Conservation (phyloP, 64 coral and sea anemone genomes). For the Dendrophyllia cribrosa region DNA sequence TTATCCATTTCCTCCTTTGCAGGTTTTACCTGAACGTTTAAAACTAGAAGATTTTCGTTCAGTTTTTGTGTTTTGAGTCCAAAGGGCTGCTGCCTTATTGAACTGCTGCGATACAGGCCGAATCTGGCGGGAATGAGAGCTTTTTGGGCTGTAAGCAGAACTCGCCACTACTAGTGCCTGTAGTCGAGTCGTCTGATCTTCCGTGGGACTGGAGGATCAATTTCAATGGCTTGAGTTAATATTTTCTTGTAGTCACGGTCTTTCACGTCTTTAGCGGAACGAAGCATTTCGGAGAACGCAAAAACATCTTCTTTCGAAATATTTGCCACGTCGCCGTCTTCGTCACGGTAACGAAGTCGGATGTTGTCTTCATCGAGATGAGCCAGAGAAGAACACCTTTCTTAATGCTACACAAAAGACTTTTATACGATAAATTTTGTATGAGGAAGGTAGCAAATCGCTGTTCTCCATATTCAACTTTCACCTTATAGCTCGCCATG, state of each 20-base stretch:
- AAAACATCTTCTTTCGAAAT: no score
- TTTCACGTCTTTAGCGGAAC: conserved; percentile 4
- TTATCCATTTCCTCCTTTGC: not conserved
- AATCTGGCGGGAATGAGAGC: no score
- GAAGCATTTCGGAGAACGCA: conserved; percentile 24
- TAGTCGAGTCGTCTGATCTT: not conserved
- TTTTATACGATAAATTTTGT: not conserved
- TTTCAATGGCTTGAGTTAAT: no score
- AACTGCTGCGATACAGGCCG: not conserved
- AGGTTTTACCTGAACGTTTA: not conserved
- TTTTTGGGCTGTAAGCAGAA: not conserved
- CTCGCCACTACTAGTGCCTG: not conserved
- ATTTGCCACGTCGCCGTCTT: conserved; percentile 23
- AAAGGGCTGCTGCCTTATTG: no score
- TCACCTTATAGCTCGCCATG: no score
- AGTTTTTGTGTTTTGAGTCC: not conserved
- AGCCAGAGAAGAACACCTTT: not conserved
- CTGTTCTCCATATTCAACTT: no score
- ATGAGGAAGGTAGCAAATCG: not conserved
- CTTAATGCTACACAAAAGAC: not conserved
- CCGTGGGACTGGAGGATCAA: no score
- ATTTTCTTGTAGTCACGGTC: no score
- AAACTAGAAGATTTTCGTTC: not conserved
- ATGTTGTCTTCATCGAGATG: no score
- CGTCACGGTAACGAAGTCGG: conserved; percentile 6